Conservation (phyloP, 2,797 vertebrate species). For the Hyperoplus immaculatus region DNA sequence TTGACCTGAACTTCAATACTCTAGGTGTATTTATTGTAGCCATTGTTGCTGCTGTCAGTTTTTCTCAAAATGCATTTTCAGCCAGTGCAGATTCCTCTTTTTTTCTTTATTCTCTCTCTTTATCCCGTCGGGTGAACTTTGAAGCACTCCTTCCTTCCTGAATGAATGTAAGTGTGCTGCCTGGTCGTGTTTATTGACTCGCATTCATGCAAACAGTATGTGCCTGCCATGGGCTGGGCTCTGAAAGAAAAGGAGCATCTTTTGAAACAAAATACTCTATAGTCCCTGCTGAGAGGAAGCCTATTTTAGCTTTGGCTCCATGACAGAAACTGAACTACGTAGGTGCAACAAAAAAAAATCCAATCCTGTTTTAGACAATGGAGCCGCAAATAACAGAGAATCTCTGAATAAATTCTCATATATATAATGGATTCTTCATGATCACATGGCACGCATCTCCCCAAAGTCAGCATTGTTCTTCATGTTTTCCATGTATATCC, state of each 20-base stretch:
- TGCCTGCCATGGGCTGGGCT: constrained; percentile 39
- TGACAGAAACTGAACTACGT: constrained; percentile 57
- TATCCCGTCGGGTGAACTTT: constrained; percentile 53
- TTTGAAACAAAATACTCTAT: constrained; percentile 51
- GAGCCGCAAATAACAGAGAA: constrained; percentile 23
- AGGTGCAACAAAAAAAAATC: constrained; percentile 33
- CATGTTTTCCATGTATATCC: constrained; percentile 50
- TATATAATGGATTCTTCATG: constrained; percentile 35
- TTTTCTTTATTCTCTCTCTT: constrained; percentile 29
- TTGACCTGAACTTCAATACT: constrained; percentile 4
- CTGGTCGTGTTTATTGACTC: constrained; percentile 63
- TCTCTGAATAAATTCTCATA: constrained; percentile 56
- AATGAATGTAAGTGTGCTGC: constrained; percentile 48
- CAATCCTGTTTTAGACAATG: constrained; percentile 18
- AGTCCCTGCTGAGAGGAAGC: constrained; percentile 61
- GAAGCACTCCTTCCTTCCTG: constrained; percentile 50
- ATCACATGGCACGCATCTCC: constrained; percentile 19
- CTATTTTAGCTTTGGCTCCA: constrained; percentile 69
- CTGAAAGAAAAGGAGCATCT: constrained; percentile 27
- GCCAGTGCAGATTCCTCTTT: constrained; percentile 8
- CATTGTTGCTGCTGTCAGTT: constrained; percentile 19
- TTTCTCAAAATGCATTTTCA: constrained; percentile 39
- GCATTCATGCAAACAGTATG: constrained; percentile 36
- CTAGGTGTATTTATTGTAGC: constrained; percentile 7
- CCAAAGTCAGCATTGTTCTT: constrained; percentile 56